Percentiles rank a stretch among this genome's conserved stretches.
phyloP scores from a whole-genome alignment of 2,113 vertebrate species.

The Fregata magnificens region DNA sequence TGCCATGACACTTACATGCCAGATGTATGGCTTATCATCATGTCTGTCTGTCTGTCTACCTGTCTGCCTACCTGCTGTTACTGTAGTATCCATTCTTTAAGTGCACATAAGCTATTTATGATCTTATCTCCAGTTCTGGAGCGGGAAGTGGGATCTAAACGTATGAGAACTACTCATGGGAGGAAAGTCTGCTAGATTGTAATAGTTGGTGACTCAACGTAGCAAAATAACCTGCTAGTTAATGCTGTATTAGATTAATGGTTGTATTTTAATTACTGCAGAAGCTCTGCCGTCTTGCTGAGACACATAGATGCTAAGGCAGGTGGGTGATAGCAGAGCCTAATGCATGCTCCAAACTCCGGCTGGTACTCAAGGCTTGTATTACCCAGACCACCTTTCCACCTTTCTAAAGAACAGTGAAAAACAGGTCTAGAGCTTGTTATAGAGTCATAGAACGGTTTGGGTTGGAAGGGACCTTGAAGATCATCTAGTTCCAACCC shows the following conservation, averaged over 20 bases:
- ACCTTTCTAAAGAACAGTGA: neutral
- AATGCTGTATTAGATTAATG: neutral
- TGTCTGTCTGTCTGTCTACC: slow-evolving; percentile 31
- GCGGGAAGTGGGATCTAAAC: neutral
- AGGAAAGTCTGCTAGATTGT: neutral
- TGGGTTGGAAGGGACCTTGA: too few relatives aligned
- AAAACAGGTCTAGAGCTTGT: neutral
- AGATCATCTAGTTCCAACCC: too few relatives aligned
- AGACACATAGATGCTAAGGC: neutral
- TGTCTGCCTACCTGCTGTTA: slow-evolving; percentile 41
- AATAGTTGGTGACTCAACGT: accelerated
- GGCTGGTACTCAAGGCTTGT: neutral
- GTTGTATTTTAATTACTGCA: neutral
- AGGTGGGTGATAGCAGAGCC: neutral
- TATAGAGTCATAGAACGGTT: neutral
- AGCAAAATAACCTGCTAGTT: neutral
- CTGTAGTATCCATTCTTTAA: neutral
- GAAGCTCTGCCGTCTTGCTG: neutral
- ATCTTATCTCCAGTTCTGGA: neutral
- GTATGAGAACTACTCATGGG: neutral
- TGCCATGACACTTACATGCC: slow-evolving; percentile 54
- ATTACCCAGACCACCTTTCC: neutral
- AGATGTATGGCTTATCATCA: slow-evolving; percentile 54
- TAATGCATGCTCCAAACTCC: neutral
- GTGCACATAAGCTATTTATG: neutral